Percentiles rank a stretch among this genome's conserved stretches.
Evolutionary conservation across 2,888 invertebrate species (phyloP).

Genomic region (Epicampocera succincta): DNA sequence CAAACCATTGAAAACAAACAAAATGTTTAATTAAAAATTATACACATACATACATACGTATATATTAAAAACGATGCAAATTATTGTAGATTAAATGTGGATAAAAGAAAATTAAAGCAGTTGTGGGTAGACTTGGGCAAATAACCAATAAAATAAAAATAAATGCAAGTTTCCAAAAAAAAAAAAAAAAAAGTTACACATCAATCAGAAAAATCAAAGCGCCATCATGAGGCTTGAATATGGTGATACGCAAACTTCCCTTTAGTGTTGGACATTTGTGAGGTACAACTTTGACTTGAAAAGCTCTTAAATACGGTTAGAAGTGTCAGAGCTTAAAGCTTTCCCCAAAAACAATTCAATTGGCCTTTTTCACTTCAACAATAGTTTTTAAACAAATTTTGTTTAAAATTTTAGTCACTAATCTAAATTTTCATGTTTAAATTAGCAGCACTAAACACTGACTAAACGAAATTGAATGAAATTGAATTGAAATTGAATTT

Average conservation of each 20-base stretch:
- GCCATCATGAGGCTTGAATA: no score
- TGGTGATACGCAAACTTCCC: no score
- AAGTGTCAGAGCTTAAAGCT: no score
- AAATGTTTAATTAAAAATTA: constrained; percentile 26
- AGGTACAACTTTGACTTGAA: no score
- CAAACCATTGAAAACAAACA: constrained; percentile 3
- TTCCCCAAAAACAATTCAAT: no score
- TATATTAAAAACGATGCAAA: constrained; percentile 30
- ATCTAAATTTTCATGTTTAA: constrained; percentile 52
- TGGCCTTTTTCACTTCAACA: not conserved
- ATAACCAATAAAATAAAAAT: not conserved
- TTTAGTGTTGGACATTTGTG: no score
- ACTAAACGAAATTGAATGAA: no score
- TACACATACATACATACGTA: not conserved
- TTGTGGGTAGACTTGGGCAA: constrained; percentile 38
- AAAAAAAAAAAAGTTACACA: no score
- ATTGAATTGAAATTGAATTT: no score
- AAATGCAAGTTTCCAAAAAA: not conserved
- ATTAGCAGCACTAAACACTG: constrained; percentile 33
- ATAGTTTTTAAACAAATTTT: not conserved
- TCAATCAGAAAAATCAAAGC: no score
- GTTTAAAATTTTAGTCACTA: constrained; percentile 32
- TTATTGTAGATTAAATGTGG: constrained; percentile 12
- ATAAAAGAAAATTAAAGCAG: not conserved
- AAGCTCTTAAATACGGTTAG: no score